Evolutionary conservation across 1,140 invertebrate species (phyloP), one percentile per base, ranked within the genome.

Genomic region (Papilio polytes): DNA sequence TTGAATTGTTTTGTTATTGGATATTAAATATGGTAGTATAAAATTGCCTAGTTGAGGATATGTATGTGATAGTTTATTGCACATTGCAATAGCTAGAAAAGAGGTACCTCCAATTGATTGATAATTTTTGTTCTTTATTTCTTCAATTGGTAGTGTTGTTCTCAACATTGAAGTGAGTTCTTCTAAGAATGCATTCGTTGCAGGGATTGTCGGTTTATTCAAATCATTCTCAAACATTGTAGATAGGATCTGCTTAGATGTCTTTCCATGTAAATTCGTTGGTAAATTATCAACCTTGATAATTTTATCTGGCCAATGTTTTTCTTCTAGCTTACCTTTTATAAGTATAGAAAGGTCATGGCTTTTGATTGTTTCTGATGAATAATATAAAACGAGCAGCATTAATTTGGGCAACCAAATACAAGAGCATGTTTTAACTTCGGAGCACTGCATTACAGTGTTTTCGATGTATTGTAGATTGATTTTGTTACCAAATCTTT

Each of bases 401-500:
- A 95, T 88, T 26, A 90, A 85, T 36, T 94, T 90, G 53, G 94
- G 87, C 20, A 96, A 84, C 96, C 96, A 96, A 36, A 96, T 81
- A 84, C 95, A 95, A 36, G 92, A 87, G 87, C 95, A 96, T 81
- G 94, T 91, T 80, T 93, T 90, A 41, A 97, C 88, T 84, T 87
- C 90, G 56, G 91, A 87, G 85, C 94, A 91, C 82, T 92, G 88
- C 85, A 93, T 91, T 12, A 95, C 91, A 76, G 94, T 92, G 85
- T 92, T 89, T 93, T 97, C 96, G 72, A 98, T 95, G 74, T 95
- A 88, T 44, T 92, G 86, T 44, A 98, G 89, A 87, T 96, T 96
- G 22, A 98, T 86, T 91, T 96, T 96, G 83, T 96, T 95, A 2
- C 97, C 98, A 93, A 97, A 96, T 90, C 97, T 94, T 94, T 98